Base-by-base conservation (phyloP, 2,797 vertebrate species). In the Paramormyrops hopkinsi region DNA sequence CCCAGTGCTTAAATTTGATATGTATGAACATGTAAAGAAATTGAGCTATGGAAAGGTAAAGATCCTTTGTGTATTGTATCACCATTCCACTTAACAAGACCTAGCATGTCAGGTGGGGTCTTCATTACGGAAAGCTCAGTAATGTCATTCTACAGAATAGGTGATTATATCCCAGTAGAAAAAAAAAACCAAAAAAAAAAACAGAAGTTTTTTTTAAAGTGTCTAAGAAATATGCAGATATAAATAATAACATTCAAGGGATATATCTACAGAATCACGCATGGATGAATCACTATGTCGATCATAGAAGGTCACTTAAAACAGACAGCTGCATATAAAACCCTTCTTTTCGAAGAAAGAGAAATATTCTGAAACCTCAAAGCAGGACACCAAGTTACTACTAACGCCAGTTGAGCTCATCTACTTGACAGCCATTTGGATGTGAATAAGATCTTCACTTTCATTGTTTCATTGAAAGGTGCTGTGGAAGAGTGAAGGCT, bases 341-440 rank as follows among this genome's bases (percentile, higher is more conserved):
- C 92, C 0, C 37, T 88, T 90, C 84, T 11, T 9, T 37, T 86
- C 33, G 90, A 90, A 87, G 0, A 54, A 90, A 90, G 91, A 90
- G 90, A 88, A 90, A 86, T 90, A 88, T 92, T 89, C 90, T 83
- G 88, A 90, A 87, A 89, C 90, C 85, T 85, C 90, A 73, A 2
- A 84, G 48, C 83, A 50, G 19, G 29, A 51, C 48, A 51, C 51
- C 3, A 85, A 85, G 48, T 29, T 29, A 9, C 22, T 51, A 50
- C 83, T 51, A 85, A 85, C 0, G 11, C 22, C 48, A 85, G 76
- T 3, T 46, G 76, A 46, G 41, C 46, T 82, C n/a, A 85, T 6
- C 25, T 84, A 85, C 44, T 85, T 85, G 6, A 51, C 44, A 85
- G 46, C 8, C 22, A 51, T 85, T 83, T 50, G n/a, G 11, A 83